Percentiles rank a stretch among this genome's conserved stretches.
Conservation (phyloP, 2,797 vertebrate species). For the Anguilla pacifica region DNA sequence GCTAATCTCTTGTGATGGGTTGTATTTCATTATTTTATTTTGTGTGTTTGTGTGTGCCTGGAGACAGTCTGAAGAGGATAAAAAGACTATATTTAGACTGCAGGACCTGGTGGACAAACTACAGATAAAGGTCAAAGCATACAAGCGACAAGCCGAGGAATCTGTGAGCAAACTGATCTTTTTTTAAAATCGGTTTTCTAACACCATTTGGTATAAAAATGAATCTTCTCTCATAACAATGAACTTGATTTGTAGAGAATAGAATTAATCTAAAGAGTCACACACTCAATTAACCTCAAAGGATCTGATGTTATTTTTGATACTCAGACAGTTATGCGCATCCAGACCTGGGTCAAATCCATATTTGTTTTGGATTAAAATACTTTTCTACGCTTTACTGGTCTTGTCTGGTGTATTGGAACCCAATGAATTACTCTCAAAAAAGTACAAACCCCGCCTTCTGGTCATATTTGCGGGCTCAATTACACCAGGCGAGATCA, state of each 20-base stretch:
- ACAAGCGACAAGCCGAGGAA: conserved; percentile 89
- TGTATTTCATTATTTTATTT: neutral
- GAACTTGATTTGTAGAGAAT: neutral
- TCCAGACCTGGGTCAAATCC: no score
- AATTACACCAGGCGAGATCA: no score
- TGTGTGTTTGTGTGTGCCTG: neutral
- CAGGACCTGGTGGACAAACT: conserved; percentile 91
- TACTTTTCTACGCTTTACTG: no score
- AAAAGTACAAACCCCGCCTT: neutral
- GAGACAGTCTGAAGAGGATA: conserved; percentile 84
- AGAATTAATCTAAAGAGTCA: neutral
- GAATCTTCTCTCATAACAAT: neutral
- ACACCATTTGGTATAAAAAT: neutral
- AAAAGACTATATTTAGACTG: conserved; percentile 84
- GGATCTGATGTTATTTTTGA: neutral
- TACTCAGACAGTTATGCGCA: neutral
- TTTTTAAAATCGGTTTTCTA: neutral
- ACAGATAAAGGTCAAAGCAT: conserved; percentile 89
- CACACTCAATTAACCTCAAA: neutral
- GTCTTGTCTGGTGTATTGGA: no score
- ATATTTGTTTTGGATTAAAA: no score
- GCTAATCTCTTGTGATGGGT: neutral
- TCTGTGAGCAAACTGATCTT: conserved; percentile 75
- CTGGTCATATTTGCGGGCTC: no score
- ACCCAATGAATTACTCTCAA: neutral